Percentiles rank a stretch among this genome's conserved stretches.
These are phyloP conservation scores for Octodonta nipae DNA, from an alignment of 2,888 invertebrate species.

Conservation along the genomic window DNA sequence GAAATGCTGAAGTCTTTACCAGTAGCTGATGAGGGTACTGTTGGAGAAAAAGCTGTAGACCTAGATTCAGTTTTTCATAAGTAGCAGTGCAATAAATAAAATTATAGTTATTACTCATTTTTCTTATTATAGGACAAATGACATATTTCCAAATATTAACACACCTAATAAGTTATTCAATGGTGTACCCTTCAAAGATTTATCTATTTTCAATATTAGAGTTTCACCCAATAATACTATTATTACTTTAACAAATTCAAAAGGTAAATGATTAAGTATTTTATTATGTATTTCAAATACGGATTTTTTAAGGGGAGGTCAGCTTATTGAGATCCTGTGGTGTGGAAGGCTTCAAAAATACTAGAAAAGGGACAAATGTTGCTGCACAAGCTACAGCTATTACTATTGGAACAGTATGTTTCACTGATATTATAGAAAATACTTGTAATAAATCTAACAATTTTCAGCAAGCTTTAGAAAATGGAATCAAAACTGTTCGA, in stretches of 20 bases:
- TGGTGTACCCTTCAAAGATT: constrained; percentile 61
- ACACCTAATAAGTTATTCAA: constrained; percentile 61
- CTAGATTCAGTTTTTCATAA: constrained; percentile 50
- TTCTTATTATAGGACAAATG: constrained; percentile 44
- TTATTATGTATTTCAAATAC: neutral
- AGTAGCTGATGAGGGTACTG: constrained; percentile 58
- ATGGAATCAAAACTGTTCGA: constrained; percentile 62
- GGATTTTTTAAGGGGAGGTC: too few relatives aligned
- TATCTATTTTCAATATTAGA: constrained; percentile 73
- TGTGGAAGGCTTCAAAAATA: constrained; percentile 86
- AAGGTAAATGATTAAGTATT: too few relatives aligned
- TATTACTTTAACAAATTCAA: constrained; percentile 55
- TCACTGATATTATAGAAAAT: neutral
- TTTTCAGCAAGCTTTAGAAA: constrained; percentile 54
- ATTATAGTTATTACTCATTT: constrained; percentile 2
- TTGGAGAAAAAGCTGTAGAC: constrained; percentile 58
- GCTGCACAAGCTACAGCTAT: constrained; percentile 92
- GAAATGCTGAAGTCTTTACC: constrained; percentile 43
- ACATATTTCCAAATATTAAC: constrained; percentile 59
- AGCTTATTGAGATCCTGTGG: constrained; percentile 65
- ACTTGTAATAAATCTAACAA: constrained; percentile 4
- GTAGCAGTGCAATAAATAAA: too few relatives aligned
- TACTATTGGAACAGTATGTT: constrained; percentile 52
- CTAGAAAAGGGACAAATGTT: constrained; percentile 89
- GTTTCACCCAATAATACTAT: constrained; percentile 83